These are phyloP conservation scores for Perithous albicinctus DNA, from an alignment of 2,888 invertebrate species.

Conservation along the genomic window DNA sequence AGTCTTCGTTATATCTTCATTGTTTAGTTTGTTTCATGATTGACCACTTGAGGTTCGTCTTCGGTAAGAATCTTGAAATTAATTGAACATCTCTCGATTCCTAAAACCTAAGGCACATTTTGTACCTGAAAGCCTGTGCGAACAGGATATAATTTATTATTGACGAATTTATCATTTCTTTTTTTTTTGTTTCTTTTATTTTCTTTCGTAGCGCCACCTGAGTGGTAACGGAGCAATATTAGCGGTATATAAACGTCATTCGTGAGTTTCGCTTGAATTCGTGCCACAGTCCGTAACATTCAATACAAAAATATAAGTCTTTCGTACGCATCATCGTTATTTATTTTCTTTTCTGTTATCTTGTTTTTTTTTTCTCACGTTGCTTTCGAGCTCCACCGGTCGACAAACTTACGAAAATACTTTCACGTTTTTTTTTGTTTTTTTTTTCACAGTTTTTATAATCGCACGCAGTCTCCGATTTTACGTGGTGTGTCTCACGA, in stretches of 20 bases:
- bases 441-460: conserved; percentile 29
- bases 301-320: conserved; percentile 66
- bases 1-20: conserved; percentile 49
- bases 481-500: conserved; percentile 36
- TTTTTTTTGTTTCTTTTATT: conserved; percentile 14
- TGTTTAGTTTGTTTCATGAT: conserved; percentile 48
- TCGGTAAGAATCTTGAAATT: conserved; percentile 47
- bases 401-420: conserved; percentile 55
- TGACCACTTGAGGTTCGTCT: conserved; percentile 35
- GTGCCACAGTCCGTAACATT: conserved; percentile 55
- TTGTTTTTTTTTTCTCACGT: conserved; percentile 23
- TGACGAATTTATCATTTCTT: conserved; percentile 21
- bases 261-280: conserved; percentile 49
- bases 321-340: conserved; percentile 50
- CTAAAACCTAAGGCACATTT: conserved; percentile 74
- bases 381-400: conserved; percentile 39
- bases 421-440: conserved; percentile 42
- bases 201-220: not conserved
- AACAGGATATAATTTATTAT: conserved; percentile 68
- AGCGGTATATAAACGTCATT: conserved; percentile 35
- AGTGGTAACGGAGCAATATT: conserved; percentile 11
- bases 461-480: conserved; percentile 28
- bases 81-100: conserved; percentile 45
- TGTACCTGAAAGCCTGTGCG: conserved; percentile 75
- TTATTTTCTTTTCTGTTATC: conserved; percentile 3